Conservation (phyloP, 1,140 invertebrate genomes). For the Leptopilina boulardi region DNA sequence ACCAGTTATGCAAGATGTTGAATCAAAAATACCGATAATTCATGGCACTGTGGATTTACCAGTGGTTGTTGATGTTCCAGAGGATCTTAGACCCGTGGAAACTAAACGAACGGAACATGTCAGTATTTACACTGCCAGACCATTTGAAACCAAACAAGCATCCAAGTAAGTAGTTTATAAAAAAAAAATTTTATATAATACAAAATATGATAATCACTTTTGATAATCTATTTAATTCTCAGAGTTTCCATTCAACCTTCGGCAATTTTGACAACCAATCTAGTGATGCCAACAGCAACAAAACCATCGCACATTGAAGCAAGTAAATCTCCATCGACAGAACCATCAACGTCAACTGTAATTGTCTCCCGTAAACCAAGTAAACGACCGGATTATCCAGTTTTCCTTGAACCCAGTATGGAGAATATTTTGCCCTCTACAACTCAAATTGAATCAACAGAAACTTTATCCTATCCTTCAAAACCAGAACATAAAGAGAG, state of each 20-base stretch:
- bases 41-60: constrained; percentile 73
- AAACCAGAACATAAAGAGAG: constrained; percentile 27
- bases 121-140: constrained; percentile 70
- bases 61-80: constrained; percentile 68
- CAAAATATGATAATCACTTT: too few relatives aligned
- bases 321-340: constrained; percentile 40
- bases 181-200: not conserved
- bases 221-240: constrained; percentile 30
- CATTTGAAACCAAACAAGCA: constrained; percentile 68
- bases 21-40: constrained; percentile 73
- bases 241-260: constrained; percentile 66
- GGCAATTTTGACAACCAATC: constrained; percentile 59
- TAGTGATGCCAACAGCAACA: constrained; percentile 61
- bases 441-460: constrained; percentile 61
- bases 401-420: constrained; percentile 67
- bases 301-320: constrained; percentile 58
- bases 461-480: constrained; percentile 49
- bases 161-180: constrained; percentile 60
- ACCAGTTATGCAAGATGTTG: constrained; percentile 70
- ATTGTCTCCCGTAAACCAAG: constrained; percentile 52
- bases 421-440: constrained; percentile 56
- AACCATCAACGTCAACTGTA: constrained; percentile 46
- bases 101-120: constrained; percentile 64
- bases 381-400: constrained; percentile 59
- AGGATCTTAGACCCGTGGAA: constrained; percentile 60